These are phyloP conservation scores for Sebastes itinus DNA, from an alignment of 2,797 vertebrate genomes.

Conservation along the genomic window DNA sequence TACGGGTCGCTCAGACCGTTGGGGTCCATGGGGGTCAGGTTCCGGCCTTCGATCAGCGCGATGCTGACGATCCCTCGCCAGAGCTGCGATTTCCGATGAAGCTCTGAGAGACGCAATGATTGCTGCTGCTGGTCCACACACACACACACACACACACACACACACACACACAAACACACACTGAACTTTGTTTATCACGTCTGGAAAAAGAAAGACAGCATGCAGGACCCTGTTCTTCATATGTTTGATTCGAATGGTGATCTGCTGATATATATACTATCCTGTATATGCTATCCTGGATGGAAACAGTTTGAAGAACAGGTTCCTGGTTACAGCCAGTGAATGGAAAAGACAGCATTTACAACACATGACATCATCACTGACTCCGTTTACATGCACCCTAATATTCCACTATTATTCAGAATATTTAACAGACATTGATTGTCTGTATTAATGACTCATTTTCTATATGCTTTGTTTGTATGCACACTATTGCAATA, in stretches of 20 bases:
- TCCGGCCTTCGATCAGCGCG: constrained; percentile 88
- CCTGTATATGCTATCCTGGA: not conserved
- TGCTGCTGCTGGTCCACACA: constrained; percentile 83
- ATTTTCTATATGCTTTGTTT: too few species aligned
- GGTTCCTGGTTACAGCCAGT: not conserved
- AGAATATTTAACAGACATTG: too few species aligned
- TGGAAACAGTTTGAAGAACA: not conserved
- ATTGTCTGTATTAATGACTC: too few species aligned
- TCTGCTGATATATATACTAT: not conserved
- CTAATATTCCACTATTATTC: not conserved
- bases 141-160: constrained; percentile 1
- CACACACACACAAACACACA: not conserved
- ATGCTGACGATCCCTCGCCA: constrained; percentile 92
- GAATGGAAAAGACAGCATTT: not conserved
- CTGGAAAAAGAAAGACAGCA: not conserved
- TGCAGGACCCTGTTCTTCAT: not conserved
- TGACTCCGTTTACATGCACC: not conserved
- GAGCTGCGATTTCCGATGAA: constrained; percentile 87
- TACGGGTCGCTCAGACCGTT: constrained; percentile 93
- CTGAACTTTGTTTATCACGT: not conserved
- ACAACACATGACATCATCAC: not conserved
- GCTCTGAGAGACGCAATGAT: constrained; percentile 86
- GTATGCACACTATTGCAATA: too few species aligned
- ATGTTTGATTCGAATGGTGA: not conserved
- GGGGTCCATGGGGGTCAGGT: constrained; percentile 89